Evolutionary conservation across 2,113 vertebrate genomes (phyloP).

Genomic region (Raja brachyura): DNA sequence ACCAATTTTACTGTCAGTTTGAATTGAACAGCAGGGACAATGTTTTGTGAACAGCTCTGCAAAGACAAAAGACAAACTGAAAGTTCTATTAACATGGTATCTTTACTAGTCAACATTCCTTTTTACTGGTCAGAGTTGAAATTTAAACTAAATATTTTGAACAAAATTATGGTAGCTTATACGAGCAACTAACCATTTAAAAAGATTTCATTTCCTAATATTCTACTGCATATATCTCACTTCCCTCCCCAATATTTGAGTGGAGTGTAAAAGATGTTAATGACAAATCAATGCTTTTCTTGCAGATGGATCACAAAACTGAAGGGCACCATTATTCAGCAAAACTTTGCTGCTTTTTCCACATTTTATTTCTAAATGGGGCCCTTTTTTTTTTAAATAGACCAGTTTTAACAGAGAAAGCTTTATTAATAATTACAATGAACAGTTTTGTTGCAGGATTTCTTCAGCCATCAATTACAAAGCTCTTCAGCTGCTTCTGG

Average conservation of each 20-base stretch:
- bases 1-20: constrained; percentile 38
- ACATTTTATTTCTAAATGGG: background rate
- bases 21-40: constrained; percentile 27
- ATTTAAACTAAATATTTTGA: constrained; percentile 71
- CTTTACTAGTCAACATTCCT: constrained; percentile 57
- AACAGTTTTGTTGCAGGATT: constrained; percentile 36
- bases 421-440: constrained; percentile 35
- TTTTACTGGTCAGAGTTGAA: constrained; percentile 68
- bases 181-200: constrained; percentile 61
- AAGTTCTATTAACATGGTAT: constrained; percentile 71
- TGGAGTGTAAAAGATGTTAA: constrained; percentile 37
- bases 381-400: constrained; percentile 23
- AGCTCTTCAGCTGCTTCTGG: constrained; percentile 30
- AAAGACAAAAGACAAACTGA: constrained; percentile 74
- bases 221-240: constrained; percentile 55
- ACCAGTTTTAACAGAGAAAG: constrained; percentile 34
- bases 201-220: constrained; percentile 63
- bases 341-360: background rate
- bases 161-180: constrained; percentile 45
- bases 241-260: constrained; percentile 35
- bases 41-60: constrained; percentile 49
- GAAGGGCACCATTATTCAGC: constrained; percentile 12
- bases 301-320: constrained; percentile 32
- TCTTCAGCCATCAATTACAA: constrained; percentile 30
- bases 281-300: constrained; percentile 26